Conservation (phyloP, 2,113 vertebrate species). For the Platichthys flesus region DNA sequence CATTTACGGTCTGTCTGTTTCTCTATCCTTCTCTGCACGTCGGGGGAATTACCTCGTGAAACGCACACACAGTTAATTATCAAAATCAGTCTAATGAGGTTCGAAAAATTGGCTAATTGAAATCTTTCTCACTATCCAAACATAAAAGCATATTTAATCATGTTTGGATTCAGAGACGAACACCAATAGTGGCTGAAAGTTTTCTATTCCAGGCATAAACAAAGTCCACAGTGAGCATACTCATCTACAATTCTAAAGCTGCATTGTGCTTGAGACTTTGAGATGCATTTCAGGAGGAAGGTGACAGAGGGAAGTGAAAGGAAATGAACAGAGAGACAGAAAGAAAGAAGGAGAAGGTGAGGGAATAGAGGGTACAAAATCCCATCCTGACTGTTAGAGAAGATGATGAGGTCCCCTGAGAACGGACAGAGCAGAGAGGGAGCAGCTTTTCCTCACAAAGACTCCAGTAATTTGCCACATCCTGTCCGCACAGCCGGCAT, state of each 20-base stretch:
- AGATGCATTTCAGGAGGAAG: conserved; percentile 58
- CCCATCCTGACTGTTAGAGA: conserved; percentile 95
- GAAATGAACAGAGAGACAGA: conserved; percentile 66
- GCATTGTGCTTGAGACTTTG: conserved; percentile 40
- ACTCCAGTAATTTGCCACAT: conserved; percentile 89
- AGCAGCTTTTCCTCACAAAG: conserved; percentile 89
- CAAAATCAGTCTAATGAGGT: conserved; percentile 58
- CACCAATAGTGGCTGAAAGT: conserved; percentile 25
- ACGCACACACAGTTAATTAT: conserved; percentile 57
- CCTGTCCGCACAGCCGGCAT: conserved; percentile 83
- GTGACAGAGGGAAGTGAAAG: conserved; percentile 65
- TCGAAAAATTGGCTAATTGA: conserved; percentile 32
- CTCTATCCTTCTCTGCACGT: conserved; percentile 51
- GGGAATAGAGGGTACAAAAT: conserved; percentile 90
- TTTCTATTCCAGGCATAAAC: conserved; percentile 21
- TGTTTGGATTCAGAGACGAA: neutral
- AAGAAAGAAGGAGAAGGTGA: conserved; percentile 78
- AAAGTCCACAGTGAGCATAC: conserved; percentile 5
- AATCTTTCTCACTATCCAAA: conserved; percentile 40
- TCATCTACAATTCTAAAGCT: conserved; percentile 41
- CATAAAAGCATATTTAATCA: conserved; percentile 1
- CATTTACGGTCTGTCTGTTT: conserved; percentile 75
- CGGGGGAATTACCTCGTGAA: conserved; percentile 71
- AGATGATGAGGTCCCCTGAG: conserved; percentile 93
- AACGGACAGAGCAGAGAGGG: conserved; percentile 85